These are phyloP conservation scores for Eilema sororculum DNA, from an alignment of 2,888 invertebrate genomes.

Conservation along the genomic window DNA sequence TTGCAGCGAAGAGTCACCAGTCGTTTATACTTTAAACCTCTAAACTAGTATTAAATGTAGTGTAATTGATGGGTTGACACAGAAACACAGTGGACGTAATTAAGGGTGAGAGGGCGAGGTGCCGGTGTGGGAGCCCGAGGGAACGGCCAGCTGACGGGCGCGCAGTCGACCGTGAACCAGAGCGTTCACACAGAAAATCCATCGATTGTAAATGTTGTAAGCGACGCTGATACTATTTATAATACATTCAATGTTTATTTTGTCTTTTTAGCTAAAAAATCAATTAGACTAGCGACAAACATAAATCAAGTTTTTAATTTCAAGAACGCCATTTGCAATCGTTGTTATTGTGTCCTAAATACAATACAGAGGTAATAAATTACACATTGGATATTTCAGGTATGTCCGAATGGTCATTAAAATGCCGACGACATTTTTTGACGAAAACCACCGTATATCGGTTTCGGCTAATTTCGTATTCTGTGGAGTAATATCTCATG, in stretches of 20 bases:
- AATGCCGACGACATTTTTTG: constrained; percentile 77
- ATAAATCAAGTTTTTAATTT: constrained; percentile 70
- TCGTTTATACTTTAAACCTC: constrained; percentile 36
- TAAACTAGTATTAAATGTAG: constrained; percentile 19
- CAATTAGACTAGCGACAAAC: constrained; percentile 50
- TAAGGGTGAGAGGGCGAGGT: constrained; percentile 68
- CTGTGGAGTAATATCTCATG: constrained; percentile 62
- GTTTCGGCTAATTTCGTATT: constrained; percentile 74
- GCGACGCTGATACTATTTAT: constrained; percentile 31
- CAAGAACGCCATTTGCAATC: constrained; percentile 61
- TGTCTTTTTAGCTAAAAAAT: constrained; percentile 44
- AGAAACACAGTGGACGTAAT: constrained; percentile 75
- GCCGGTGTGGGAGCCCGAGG: constrained; percentile 64
- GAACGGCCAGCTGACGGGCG: constrained; percentile 69
- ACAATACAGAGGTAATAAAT: constrained; percentile 81
- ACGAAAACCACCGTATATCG: constrained; percentile 62
- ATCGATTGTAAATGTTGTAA: constrained; percentile 55
- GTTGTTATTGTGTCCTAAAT: constrained; percentile 61
- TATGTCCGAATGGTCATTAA: constrained; percentile 74
- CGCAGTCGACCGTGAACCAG: constrained; percentile 60
- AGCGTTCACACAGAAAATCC: constrained; percentile 67
- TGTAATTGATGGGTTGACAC: constrained; percentile 67
- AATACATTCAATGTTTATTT: constrained; percentile 38
- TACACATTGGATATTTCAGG: constrained; percentile 74
- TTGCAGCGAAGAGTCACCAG: constrained; percentile 19